Base-by-base conservation (phyloP, 2,888 invertebrate genomes). In the Diaperis boleti region DNA sequence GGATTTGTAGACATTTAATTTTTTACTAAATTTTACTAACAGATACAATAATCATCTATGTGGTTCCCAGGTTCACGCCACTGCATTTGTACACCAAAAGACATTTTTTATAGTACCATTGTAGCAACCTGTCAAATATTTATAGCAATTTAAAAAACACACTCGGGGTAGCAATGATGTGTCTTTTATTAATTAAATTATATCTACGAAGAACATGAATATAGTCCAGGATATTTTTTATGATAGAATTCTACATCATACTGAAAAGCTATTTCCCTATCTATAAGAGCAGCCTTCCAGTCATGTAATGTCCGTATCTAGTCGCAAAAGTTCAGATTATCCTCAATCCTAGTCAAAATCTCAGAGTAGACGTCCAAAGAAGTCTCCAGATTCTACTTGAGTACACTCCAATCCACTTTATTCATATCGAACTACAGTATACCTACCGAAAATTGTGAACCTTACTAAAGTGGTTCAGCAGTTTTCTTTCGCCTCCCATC, bases 261-360 rank as follows among this genome's bases (percentile, higher is more conserved):
- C 31, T 67, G 59, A 7, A 69, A 10, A 6, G 64, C n/a, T 1
- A 15, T 22, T 49, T 65, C 65, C 35, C 65, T 65, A 41, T 56
- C 60, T 7, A 67, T 69, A 7, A 64, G 47, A n/a, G 61, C 69
- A 1, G 59, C 8, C 45, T 50, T 60, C 10, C 33, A 7, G 6
- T 33, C 20, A 10, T 56, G 1, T 7, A 55, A 39, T 3, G 18
- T 22, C 5, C 14, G 4, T 4, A 66, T 39, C 0, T 64, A 29
- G 8, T 57, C 55, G 18, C 66, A 66, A 39, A 64, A 61, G 1
- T 49, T 41, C 20, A 59, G 42, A 17, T 49, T 41, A 18, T 54
- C 31, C 2, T 62, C 37, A 3, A 59, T 33, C 3, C n/a, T 20
- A 3, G 37, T 54, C 7, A 63, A 20, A n/a, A 66, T 20, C 20